Conservation (phyloP, 30 jellyfish, hydroid and myxozoan species). For the Clytia hemisphaerica region DNA sequence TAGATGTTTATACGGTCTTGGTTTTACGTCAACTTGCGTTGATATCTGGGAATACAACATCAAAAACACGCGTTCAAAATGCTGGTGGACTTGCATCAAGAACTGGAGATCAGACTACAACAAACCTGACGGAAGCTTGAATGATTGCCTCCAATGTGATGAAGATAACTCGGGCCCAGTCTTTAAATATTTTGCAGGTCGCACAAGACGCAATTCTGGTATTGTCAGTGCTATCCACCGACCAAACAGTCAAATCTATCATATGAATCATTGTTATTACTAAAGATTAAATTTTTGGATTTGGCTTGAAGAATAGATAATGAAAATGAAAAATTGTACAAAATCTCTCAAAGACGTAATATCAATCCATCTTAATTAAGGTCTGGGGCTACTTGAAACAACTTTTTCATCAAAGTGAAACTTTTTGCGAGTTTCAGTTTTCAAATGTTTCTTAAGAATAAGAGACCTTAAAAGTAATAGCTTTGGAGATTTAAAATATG, state of each 20-base stretch:
- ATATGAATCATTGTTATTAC: constrained; percentile 57
- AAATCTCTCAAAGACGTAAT: no score
- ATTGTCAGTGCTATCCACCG: constrained; percentile 52
- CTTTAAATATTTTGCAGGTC: constrained; percentile 55
- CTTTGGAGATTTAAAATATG: no score
- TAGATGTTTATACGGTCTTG: constrained; percentile 23
- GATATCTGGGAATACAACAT: constrained; percentile 49
- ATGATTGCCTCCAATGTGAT: constrained; percentile 56
- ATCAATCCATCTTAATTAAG: no score
- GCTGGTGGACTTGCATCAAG: constrained; percentile 48
- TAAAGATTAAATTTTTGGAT: no score
- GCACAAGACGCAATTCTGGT: constrained; percentile 65
- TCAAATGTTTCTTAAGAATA: no score
- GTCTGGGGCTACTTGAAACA: no score
- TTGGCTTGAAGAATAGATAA: no score
- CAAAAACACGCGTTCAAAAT: constrained; percentile 40
- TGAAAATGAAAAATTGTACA: no score
- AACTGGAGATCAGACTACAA: constrained; percentile 46
- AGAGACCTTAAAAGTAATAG: no score
- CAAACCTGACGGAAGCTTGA: constrained; percentile 54
- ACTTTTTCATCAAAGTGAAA: no score
- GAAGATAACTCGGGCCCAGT: constrained; percentile 68
- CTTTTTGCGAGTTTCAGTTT: no score
- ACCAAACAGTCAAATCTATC: constrained; percentile 50
- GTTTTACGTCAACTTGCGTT: constrained; percentile 42